phyloP scores from a whole-genome alignment of 2,113 vertebrate genomes.

The Hemiscyllium ocellatum region DNA sequence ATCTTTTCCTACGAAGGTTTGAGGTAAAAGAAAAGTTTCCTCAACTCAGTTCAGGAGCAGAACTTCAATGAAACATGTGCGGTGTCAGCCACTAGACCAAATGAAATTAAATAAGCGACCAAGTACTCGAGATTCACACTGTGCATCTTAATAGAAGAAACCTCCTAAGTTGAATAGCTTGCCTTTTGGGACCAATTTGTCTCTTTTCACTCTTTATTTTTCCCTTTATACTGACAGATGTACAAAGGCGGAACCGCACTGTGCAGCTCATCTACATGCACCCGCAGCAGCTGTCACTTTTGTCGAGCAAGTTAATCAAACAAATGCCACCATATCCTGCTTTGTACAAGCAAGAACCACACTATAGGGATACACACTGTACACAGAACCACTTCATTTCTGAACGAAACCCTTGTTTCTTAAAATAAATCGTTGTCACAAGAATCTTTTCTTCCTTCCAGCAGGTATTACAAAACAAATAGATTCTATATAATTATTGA shows the following conservation, averaged over 20 bases:
- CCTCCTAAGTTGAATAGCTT: conserved; percentile 97
- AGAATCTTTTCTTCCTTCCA: conserved; percentile 19
- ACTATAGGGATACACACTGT: conserved; percentile 59
- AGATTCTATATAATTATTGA: conserved; percentile 23
- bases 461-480: conserved; percentile 32
- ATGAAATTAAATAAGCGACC: conserved; percentile 99
- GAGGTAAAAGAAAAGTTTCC: conserved; percentile 29
- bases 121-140: conserved; percentile 96
- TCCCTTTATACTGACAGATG: conserved; percentile 98
- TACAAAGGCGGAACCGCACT: conserved; percentile 99
- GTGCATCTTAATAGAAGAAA: conserved; percentile 97
- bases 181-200: conserved; percentile 99
- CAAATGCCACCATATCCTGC: conserved; percentile 99
- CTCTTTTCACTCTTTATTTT: conserved; percentile 97
- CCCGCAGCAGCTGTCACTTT: conserved; percentile 99
- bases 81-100: conserved; percentile 93
- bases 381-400: conserved; percentile 34
- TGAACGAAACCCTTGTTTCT: conserved; percentile 30
- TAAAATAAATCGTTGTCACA: conserved; percentile 25
- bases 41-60: conserved; percentile 20
- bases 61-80: conserved; percentile 90
- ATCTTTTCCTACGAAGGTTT: neutral
- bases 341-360: conserved; percentile 81
- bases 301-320: conserved; percentile 99
- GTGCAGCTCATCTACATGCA: conserved; percentile 94